phyloP scores from a whole-genome alignment of 2,113 vertebrate species.

The Mellivora capensis region DNA sequence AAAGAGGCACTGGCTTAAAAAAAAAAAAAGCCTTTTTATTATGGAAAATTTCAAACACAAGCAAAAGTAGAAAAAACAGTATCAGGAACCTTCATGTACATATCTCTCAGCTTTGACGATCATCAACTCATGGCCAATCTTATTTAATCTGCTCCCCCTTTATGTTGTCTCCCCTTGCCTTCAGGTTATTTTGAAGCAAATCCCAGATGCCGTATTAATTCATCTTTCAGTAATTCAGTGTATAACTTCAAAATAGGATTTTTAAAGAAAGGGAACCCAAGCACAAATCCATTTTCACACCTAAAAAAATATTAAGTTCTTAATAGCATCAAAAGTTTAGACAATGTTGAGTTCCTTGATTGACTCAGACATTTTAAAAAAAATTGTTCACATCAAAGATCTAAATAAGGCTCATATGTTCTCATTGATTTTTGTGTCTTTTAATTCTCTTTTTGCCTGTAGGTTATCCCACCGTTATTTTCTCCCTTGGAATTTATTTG shows the following conservation, averaged over 20 bases:
- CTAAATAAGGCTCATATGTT: neutral
- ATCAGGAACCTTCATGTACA: neutral
- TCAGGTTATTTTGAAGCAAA: neutral
- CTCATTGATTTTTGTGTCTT: neutral
- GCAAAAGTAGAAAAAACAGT: neutral
- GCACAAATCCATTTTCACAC: neutral
- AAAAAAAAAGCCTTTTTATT: neutral
- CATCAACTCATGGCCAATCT: neutral
- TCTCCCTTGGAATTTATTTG: neutral
- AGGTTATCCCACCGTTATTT: neutral
- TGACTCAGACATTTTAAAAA: neutral
- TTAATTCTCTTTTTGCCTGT: neutral
- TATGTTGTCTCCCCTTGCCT: neutral
- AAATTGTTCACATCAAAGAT: neutral
- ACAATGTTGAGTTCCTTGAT: neutral
- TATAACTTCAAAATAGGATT: neutral
- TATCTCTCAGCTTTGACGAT: neutral
- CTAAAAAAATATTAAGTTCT: neutral
- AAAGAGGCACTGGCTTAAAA: neutral
- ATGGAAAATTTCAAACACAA: constrained; percentile 11
- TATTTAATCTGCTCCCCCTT: neutral
- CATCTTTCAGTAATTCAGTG: neutral
- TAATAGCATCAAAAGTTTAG: neutral
- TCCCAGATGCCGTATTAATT: neutral
- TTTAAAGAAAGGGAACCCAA: neutral